Base-by-base conservation (phyloP, 2,113 vertebrate species). In the Aplodontia rufa region DNA sequence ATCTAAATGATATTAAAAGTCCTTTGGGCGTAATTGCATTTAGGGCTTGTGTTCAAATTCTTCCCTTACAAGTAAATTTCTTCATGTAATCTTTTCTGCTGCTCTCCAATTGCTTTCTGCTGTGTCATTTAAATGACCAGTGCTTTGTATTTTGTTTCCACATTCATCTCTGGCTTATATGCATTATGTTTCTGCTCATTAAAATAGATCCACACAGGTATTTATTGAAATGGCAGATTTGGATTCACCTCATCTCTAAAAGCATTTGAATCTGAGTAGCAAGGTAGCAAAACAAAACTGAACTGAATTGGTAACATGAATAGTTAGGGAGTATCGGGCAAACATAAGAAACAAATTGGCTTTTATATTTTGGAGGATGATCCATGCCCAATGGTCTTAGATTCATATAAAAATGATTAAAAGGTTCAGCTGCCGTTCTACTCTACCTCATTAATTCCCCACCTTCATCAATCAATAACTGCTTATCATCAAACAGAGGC, bases 281-380 rank as follows among this genome's bases (percentile, higher is more conserved):
- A 68, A 90, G 40, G 1, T 62, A 87, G 51, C 45, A 62, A 94
- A 90, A 93, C 69, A 69, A 84, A 94, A n/a, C n/a, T n/a, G n/a
- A 93, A 62, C 62, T 30, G 26, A 94, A 53, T 40, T 47, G 64
- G 71, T 35, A 69, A 24, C 20, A 53, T 13, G 37, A 60, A 37
- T 53, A 66, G 20, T 51, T 66, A 28, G 30, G 12, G n/a, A 72
- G 3, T 17, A 74, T 66, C n/a, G 55, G 64, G 40, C 40, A 74
- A 90, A 74, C 20, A 12, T 40, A 58, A 69, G 64, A 85, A 71
- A 72, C 0, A 49, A 83, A 53, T 55, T 22, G 74, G 58, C 42
- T 53, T 75, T 89, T 91, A 35, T 47, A 49, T 47, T 64, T 64
- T 28, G 30, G 51, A 68, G 49, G 20, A 32, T 10, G 58, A 6